These are phyloP conservation scores for Chrysopa pallens DNA, from an alignment of 1,140 invertebrate genomes.

Conservation along the genomic window DNA sequence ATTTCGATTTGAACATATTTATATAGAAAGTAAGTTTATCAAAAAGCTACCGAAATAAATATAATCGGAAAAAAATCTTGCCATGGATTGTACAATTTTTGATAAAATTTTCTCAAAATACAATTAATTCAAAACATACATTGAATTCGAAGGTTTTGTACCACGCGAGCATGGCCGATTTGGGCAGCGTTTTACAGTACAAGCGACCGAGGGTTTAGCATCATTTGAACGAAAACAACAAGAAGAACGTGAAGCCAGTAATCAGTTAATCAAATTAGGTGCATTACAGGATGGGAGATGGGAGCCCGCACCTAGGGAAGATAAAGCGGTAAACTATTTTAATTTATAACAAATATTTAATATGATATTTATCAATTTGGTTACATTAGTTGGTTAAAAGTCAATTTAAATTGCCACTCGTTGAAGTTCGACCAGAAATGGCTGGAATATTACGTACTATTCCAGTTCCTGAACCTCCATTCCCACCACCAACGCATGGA, in stretches of 20 bases:
- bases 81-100: too few species aligned
- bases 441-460: constrained; percentile 35
- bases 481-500: constrained; percentile 32
- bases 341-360: neutral
- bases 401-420: constrained; percentile 41
- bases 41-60: too few species aligned
- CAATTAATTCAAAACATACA: too few species aligned
- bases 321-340: constrained; percentile 32
- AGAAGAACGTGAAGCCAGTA: constrained; percentile 28
- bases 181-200: constrained; percentile 44
- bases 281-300: constrained; percentile 33
- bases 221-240: constrained; percentile 42
- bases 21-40: too few species aligned
- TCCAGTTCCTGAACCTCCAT: constrained; percentile 31
- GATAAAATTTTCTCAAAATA: too few species aligned
- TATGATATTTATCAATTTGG: neutral
- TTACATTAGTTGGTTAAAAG: constrained; percentile 34
- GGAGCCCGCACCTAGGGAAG: constrained; percentile 34
- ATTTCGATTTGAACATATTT: too few species aligned
- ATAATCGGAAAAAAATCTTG: too few species aligned
- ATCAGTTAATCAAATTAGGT: constrained; percentile 29
- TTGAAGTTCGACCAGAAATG: constrained; percentile 41
- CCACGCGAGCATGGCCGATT: constrained; percentile 36
- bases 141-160: constrained; percentile 37
- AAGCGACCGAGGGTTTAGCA: constrained; percentile 44